These are phyloP conservation scores for Coelopa pilipes DNA, from an alignment of 2,888 invertebrate genomes.

Conservation along the genomic window DNA sequence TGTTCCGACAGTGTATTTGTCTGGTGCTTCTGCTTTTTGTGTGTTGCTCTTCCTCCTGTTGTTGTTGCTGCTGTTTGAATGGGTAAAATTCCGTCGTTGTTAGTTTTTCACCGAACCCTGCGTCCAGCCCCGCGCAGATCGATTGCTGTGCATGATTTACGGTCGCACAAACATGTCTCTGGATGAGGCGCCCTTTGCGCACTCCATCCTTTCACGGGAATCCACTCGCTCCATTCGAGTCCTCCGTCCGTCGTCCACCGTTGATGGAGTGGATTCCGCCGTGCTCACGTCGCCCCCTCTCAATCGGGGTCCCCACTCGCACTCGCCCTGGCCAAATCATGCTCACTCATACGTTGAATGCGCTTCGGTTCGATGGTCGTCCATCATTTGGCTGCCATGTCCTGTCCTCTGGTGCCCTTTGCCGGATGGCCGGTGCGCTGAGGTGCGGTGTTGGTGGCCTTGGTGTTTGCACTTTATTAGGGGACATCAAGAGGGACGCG, in stretches of 20 bases:
- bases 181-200: not conserved
- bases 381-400: conserved; percentile 57
- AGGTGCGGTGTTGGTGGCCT: conserved; percentile 22
- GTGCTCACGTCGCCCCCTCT: not conserved
- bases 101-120: too few species aligned
- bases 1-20: too few species aligned
- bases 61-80: too few species aligned
- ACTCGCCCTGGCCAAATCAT: conserved; percentile 21
- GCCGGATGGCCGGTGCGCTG: not conserved
- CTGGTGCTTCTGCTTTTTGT: too few species aligned
- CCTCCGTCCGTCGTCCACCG: too few species aligned
- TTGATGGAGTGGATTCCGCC: not conserved
- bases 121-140: conserved; percentile 31
- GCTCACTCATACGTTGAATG: conserved; percentile 43
- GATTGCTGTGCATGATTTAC: conserved; percentile 45
- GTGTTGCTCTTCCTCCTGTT: too few species aligned
- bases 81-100: too few species aligned
- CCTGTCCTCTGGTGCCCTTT: not conserved
- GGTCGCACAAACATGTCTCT: conserved; percentile 26
- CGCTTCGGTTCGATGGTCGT: conserved; percentile 60
- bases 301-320: not conserved
- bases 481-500: not conserved
- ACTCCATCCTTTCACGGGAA: not conserved
- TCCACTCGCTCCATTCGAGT: too few species aligned
- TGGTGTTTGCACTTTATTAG: conserved; percentile 33